These are phyloP conservation scores for Macrotus californicus DNA, from an alignment of 2,113 vertebrate species.

Conservation along the genomic window DNA sequence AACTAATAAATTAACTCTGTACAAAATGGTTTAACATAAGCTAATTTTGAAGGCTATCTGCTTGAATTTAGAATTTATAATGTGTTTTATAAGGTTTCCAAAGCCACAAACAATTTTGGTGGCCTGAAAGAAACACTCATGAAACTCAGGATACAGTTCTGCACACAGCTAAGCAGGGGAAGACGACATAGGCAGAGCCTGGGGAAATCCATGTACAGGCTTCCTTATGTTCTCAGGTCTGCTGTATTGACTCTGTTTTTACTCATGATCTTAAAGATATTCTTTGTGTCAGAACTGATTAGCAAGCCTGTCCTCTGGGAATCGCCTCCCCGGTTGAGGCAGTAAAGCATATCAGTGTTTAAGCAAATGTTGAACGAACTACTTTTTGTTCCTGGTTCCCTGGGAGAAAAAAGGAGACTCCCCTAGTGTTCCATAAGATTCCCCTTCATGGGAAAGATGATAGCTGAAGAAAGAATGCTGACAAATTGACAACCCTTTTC, in stretches of 20 bases:
- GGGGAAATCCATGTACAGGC: neutral
- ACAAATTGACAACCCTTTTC: neutral
- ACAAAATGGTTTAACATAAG: neutral
- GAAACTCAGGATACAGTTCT: neutral
- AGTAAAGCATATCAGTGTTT: neutral
- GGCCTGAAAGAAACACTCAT: neutral
- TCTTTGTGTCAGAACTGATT: neutral
- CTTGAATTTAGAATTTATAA: neutral
- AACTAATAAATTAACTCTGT: neutral
- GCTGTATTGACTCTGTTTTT: neutral
- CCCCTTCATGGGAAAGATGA: neutral
- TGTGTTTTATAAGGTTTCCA: neutral
- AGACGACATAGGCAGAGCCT: neutral
- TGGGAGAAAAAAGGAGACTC: neutral
- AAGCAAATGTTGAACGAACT: slow-evolving; percentile 18
- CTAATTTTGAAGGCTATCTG: neutral
- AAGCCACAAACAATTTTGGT: neutral
- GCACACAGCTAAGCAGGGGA: neutral
- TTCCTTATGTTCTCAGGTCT: neutral
- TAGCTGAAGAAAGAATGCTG: neutral
- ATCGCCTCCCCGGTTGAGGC: neutral
- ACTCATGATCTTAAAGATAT: neutral
- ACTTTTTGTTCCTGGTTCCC: neutral
- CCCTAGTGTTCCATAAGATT: neutral
- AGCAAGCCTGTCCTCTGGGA: neutral